Evolutionary conservation across 1,140 invertebrate species (phyloP).

Genomic region (Zaprionus ornatus): DNA sequence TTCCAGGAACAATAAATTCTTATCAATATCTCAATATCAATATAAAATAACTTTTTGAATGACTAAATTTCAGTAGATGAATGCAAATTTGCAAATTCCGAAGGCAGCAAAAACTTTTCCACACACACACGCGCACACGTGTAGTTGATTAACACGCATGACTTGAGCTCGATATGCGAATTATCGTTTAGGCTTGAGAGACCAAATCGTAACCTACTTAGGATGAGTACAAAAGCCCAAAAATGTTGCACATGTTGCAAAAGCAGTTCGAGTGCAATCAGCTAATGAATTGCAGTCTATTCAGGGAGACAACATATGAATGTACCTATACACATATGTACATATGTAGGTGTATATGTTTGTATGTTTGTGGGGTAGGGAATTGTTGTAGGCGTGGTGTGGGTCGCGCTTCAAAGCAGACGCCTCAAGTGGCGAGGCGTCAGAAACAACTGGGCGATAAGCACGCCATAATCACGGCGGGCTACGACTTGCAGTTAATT

Average conservation of each 20-base stretch:
- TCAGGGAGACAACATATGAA: neutral
- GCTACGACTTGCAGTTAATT: constrained; percentile 66
- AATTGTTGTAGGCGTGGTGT: neutral
- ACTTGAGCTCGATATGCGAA: constrained; percentile 1
- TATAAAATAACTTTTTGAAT: too few relatives aligned
- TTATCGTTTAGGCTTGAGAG: neutral
- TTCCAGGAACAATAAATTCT: too few relatives aligned
- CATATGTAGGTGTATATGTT: neutral
- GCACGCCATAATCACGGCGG: constrained; percentile 56
- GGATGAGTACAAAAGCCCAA: constrained; percentile 6
- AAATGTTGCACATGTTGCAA: constrained; percentile 4
- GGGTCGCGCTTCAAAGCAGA: neutral
- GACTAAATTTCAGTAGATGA: too few relatives aligned
- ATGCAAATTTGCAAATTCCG: neutral
- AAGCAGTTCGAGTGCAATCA: constrained; percentile 22
- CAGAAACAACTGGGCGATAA: constrained; percentile 47
- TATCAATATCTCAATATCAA: too few relatives aligned
- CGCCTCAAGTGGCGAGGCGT: constrained; percentile 41
- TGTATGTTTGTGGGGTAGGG: too few relatives aligned
- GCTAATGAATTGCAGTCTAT: constrained; percentile 41
- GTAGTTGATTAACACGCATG: neutral
- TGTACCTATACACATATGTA: too few relatives aligned
- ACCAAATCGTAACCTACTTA: constrained; percentile 1
- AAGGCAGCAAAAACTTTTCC: neutral
- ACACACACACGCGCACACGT: neutral